A percentile compares a stretch with the other conserved stretches of the same genome.
phyloP scores from a whole-genome alignment of 2,113 vertebrate species.

The Phalacrocorax brasilianus region DNA sequence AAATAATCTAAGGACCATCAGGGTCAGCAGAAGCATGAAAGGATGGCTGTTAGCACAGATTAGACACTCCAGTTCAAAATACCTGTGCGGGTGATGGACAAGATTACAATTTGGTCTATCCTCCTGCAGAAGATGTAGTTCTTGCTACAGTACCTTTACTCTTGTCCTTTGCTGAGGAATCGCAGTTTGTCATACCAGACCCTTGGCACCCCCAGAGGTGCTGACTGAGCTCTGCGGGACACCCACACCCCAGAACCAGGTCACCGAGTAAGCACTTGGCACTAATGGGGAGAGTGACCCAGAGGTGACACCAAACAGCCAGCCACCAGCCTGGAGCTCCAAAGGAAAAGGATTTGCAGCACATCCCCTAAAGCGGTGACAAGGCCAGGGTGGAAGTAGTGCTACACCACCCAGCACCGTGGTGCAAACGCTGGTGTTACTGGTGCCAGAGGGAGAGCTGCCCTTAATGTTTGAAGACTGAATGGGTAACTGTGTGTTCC shows the following conservation, averaged over 20 bases:
- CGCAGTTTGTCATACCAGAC: background rate
- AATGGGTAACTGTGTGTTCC: fast-evolving
- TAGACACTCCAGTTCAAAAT: background rate
- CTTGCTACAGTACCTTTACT: background rate
- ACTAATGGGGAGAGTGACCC: background rate
- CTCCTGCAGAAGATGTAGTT: background rate
- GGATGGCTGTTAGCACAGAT: background rate
- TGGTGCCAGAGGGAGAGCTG: background rate
- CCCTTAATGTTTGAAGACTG: background rate
- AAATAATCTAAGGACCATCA: background rate
- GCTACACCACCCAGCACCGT: fast-evolving
- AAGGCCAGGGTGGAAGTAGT: background rate
- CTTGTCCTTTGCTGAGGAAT: background rate
- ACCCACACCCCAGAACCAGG: background rate
- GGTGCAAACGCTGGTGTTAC: background rate
- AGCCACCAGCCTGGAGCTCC: background rate
- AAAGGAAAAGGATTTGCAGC: background rate
- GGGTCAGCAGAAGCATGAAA: background rate
- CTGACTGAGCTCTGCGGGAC: background rate
- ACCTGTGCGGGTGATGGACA: background rate
- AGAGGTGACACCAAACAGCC: background rate
- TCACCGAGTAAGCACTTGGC: background rate
- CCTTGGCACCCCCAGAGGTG: background rate
- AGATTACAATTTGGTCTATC: background rate
- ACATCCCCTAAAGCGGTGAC: fast-evolving